Percentiles rank a stretch among this genome's conserved stretches.
Conservation (phyloP, 2,113 vertebrate genomes). For the Barnardius zonarius region DNA sequence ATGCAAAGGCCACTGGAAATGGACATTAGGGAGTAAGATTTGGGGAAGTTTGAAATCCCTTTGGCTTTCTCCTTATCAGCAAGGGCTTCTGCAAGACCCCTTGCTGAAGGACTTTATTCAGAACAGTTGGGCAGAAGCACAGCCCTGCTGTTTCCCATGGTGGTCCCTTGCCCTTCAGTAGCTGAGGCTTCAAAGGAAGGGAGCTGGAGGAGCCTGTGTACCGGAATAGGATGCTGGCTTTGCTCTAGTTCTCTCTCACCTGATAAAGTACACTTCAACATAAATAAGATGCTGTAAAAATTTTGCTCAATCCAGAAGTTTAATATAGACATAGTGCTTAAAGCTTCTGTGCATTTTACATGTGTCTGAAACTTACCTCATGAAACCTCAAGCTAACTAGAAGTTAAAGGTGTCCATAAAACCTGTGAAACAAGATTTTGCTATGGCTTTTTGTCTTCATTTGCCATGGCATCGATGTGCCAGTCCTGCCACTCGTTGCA, state of each 20-base stretch:
- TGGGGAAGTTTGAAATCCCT: background rate
- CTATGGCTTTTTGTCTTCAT: background rate
- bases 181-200: background rate
- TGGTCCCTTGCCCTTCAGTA: background rate
- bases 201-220: background rate
- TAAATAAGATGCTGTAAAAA: background rate
- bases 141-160: background rate
- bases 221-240: background rate
- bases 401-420: background rate
- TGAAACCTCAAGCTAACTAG: background rate
- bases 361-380: background rate
- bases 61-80: background rate
- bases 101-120: background rate
- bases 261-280: background rate
- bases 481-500: background rate
- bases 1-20: accelerated
- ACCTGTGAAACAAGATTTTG: background rate
- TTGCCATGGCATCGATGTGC: background rate
- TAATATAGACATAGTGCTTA: background rate
- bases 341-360: background rate
- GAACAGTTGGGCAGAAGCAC: background rate
- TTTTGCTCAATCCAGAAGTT: background rate
- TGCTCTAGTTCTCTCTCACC: background rate
- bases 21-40: accelerated
- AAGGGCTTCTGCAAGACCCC: background rate